Evolutionary conservation across 2,113 vertebrate species (phyloP), one percentile per base, ranked within the genome.

Genomic region (Sprattus sprattus): DNA sequence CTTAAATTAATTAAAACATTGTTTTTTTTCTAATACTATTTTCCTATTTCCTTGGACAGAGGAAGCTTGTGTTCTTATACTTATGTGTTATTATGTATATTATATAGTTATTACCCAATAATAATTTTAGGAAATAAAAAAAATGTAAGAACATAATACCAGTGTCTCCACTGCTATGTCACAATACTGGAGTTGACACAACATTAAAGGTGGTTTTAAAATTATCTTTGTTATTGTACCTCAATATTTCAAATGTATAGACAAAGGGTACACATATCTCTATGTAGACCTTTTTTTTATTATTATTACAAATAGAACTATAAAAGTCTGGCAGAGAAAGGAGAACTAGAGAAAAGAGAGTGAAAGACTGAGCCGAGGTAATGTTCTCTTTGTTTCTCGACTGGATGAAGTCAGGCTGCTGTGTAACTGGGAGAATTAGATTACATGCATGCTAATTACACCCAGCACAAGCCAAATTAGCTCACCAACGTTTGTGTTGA

Each of bases 381-480:
- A 60, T 45, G 39, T 57, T 18, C 64, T 86, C 52, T 86, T 78
- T 86, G 85, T 83, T 88, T 81, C 80, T 81, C 85, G 81, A 52
- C 84, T 87, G 85, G 82, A 81, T 71, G 75, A 81, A 67, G 83
- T 85, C 86, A 78, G 86, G 32, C 85, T 85, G 85, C 67, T 71
- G 81, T 88, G 78, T 83, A 85, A 49, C 82, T 45, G 82, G 82
- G 46, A 86, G 88, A 90, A 88, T 90, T 88, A 82, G 83, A 87
- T 89, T 87, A 90, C 82, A 81, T 45, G 18, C 39, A 54, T 82
- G 84, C 82, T 91, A 90, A 90, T 90, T 90, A 89, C 81, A 84
- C 67, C 81, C 87, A 87, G 81, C 47, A 83, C 49, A 87, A 67
- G 84, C 88, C 83, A 85, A 90, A 87, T 87, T 86, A 83, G 86